phyloP scores from a whole-genome alignment of 2,797 vertebrate genomes.

The Platyrinchus mystaceus region DNA sequence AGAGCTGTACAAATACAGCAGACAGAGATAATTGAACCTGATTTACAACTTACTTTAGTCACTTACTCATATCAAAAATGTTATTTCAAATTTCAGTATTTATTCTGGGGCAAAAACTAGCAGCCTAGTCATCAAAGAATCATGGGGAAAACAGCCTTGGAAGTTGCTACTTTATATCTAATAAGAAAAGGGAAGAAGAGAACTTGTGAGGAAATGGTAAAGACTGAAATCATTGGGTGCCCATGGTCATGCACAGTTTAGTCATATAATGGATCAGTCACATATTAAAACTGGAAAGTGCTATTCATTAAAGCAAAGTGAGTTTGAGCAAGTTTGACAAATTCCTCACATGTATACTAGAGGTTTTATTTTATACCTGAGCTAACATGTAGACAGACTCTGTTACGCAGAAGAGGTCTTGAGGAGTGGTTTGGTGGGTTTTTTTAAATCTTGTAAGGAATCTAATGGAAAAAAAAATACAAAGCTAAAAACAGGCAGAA shows the following conservation, averaged over 20 bases:
- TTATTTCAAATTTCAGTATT: neutral
- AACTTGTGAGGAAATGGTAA: neutral
- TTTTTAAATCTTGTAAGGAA: neutral
- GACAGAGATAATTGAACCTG: neutral
- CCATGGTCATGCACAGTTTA: neutral
- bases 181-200: neutral
- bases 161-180: neutral
- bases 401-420: neutral
- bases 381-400: neutral
- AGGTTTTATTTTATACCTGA: neutral
- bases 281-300: neutral
- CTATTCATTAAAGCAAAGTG: neutral
- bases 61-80: neutral
- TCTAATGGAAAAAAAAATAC: neutral
- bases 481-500: neutral
- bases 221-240: neutral
- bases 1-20: neutral
- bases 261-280: neutral
- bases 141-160: neutral
- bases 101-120: neutral
- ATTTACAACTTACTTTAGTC: neutral
- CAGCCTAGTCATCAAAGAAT: neutral
- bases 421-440: fast-evolving
- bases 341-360: neutral
- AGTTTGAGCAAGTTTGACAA: neutral